Evolutionary conservation across 37 sponge, comb jelly and placozoan species (phyloP).

Genomic region (Spongilla lacustris): DNA sequence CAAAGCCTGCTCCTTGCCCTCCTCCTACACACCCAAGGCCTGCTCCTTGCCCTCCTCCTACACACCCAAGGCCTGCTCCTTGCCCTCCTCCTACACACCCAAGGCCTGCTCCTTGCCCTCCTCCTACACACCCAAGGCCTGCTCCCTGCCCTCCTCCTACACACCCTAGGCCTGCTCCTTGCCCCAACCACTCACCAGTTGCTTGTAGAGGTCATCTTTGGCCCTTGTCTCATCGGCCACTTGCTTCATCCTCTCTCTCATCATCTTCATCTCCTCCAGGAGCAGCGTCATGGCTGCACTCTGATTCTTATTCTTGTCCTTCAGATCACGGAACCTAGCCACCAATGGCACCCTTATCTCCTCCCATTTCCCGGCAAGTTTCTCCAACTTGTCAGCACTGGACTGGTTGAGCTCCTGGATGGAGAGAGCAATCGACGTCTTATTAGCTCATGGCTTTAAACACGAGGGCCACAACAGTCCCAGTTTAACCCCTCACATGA

Average conservation of each 20-base stretch:
- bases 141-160: neutral
- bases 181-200: slow-evolving; percentile 58
- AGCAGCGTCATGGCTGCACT: slow-evolving; percentile 29
- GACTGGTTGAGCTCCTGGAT: slow-evolving; percentile 62
- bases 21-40: too few relatives aligned
- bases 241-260: slow-evolving; percentile 85
- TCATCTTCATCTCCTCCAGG: slow-evolving; percentile 70
- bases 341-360: slow-evolving; percentile 68
- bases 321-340: slow-evolving; percentile 62
- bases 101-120: too few relatives aligned
- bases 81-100: too few relatives aligned
- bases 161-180: neutral
- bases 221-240: slow-evolving; percentile 78
- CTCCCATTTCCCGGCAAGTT: slow-evolving; percentile 84
- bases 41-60: too few relatives aligned
- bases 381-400: slow-evolving; percentile 76
- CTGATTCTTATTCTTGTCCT: slow-evolving; percentile 35
- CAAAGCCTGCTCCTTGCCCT: too few relatives aligned
- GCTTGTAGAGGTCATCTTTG: slow-evolving; percentile 90
- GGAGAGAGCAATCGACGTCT: neutral
- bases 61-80: too few relatives aligned
- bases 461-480: neutral
- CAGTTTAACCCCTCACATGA: neutral
- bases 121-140: too few relatives aligned
- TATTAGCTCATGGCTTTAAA: neutral